These are phyloP conservation scores for Acanthopleura granulata DNA, from an alignment of 2,888 invertebrate genomes.

Conservation along the genomic window DNA sequence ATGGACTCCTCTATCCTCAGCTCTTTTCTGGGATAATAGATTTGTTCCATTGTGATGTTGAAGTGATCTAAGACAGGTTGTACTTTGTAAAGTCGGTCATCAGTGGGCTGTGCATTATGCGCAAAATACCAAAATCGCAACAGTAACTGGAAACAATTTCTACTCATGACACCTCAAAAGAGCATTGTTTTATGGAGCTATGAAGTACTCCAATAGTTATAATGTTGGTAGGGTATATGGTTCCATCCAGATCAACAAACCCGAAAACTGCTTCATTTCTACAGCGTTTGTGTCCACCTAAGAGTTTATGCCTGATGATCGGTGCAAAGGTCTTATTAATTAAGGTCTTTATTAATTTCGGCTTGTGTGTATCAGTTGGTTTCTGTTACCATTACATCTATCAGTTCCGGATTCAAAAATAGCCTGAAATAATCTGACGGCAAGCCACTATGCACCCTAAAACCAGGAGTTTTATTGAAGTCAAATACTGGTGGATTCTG, in stretches of 20 bases:
- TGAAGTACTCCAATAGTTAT: constrained; percentile 18
- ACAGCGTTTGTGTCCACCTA: constrained; percentile 15
- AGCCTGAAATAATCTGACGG: constrained; percentile 17
- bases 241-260: too few relatives aligned
- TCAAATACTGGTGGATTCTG: constrained; percentile 15
- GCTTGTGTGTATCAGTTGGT: constrained; percentile 9
- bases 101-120: not conserved
- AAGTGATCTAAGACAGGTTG: constrained; percentile 5
- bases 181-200: constrained; percentile 6
- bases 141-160: constrained; percentile 22
- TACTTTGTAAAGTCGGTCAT: constrained; percentile 22
- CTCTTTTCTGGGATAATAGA: too few relatives aligned
- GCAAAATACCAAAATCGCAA: constrained; percentile 23
- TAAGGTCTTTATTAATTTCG: too few relatives aligned
- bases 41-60: too few relatives aligned
- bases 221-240: constrained; percentile 13
- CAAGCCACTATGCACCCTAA: not conserved
- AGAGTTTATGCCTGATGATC: constrained; percentile 8
- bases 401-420: constrained; percentile 7
- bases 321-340: not conserved
- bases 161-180: constrained; percentile 2
- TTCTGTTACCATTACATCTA: not conserved
- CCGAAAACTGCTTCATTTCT: constrained; percentile 22
- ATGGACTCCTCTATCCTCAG: constrained; percentile 31
- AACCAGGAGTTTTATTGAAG: not conserved